Conservation (phyloP, 2,888 invertebrate species). For the Norana najaformis region DNA sequence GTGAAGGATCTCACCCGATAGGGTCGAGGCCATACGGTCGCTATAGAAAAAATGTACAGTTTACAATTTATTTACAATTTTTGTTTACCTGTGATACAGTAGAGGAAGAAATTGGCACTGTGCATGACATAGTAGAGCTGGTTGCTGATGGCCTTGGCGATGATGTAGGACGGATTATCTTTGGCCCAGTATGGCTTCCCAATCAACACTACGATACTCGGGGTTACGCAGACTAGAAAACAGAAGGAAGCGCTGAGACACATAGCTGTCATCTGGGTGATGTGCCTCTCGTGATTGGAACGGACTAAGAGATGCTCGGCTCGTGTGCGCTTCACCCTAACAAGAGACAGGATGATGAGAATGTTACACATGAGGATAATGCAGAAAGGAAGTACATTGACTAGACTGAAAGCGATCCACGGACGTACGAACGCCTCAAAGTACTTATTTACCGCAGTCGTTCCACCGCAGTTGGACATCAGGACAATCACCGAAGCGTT, state of each 20-base stretch:
- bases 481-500: conserved; percentile 7
- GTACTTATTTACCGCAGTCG: conserved; percentile 39
- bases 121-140: conserved; percentile 45
- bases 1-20: too few species aligned
- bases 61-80: neutral
- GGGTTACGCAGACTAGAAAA: conserved; percentile 46
- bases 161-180: conserved; percentile 35
- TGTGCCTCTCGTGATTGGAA: neutral
- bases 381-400: conserved; percentile 43
- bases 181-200: conserved; percentile 47
- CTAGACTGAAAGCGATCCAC: conserved; percentile 45
- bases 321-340: conserved; percentile 21
- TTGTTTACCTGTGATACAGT: conserved; percentile 44
- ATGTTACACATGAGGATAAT: conserved; percentile 45
- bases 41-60: neutral
- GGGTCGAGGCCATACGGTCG: too few species aligned
- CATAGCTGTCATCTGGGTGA: conserved; percentile 42
- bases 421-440: conserved; percentile 46
- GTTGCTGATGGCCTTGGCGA: conserved; percentile 43
- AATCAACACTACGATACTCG: conserved; percentile 47
- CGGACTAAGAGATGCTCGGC: neutral
- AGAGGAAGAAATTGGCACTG: conserved; percentile 45
- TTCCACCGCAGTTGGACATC: conserved; percentile 42
- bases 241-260: conserved; percentile 47
- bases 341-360: conserved; percentile 43